Conservation (phyloP, 2,797 vertebrate genomes). For the Delichon dasypus region DNA sequence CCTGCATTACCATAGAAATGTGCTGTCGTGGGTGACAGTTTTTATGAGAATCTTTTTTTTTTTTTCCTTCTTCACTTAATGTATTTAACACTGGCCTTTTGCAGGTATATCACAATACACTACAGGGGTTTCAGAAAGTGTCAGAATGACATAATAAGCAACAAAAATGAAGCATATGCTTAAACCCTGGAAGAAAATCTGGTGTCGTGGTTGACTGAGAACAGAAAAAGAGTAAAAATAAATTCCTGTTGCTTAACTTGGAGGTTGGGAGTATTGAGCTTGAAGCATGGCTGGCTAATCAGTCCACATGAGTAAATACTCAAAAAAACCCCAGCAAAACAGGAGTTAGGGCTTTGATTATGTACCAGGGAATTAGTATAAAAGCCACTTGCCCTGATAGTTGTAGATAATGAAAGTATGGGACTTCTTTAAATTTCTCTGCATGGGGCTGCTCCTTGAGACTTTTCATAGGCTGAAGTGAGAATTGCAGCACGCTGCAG, state of each 20-base stretch:
- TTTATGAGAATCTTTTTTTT: neutral
- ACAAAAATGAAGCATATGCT: neutral
- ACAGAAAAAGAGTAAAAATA: neutral
- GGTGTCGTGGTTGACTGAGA: neutral
- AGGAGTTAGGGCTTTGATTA: neutral
- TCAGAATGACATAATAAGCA: neutral
- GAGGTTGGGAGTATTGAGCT: neutral
- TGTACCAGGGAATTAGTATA: neutral
- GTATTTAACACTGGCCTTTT: slow-evolving; percentile 8
- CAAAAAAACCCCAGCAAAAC: neutral
- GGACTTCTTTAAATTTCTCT: slow-evolving; percentile 3
- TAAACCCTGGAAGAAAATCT: neutral
- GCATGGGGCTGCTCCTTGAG: neutral
- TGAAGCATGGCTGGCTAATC: neutral
- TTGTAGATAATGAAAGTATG: neutral
- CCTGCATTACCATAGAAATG: slow-evolving; percentile 62
- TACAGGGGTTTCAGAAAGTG: neutral
- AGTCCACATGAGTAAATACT: neutral
- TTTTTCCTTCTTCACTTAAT: rapidly evolving
- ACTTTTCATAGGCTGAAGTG: neutral
- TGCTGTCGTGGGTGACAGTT: slow-evolving; percentile 43
- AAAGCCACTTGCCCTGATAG: neutral
- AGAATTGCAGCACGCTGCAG: neutral
- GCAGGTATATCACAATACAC: neutral
- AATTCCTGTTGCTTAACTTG: neutral